Base-by-base conservation (phyloP, 1,140 invertebrate genomes). In the Belonocnema kinseyi region DNA sequence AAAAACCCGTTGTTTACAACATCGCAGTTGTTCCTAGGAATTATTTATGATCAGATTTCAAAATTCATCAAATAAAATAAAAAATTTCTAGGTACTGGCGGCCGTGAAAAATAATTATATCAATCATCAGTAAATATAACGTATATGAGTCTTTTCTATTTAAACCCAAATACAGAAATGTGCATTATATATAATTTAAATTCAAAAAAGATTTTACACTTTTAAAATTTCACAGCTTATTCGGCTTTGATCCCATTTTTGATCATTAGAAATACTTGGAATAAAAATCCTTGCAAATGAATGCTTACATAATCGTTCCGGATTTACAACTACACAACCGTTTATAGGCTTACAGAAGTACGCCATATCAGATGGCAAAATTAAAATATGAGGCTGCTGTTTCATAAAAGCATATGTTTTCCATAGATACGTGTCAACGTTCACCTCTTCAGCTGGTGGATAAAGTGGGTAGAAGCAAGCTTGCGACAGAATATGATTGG, bases 341-440 rank as follows among this genome's bases (percentile, higher is more conserved):
- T 95, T 93, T 16, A 97, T 93, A 77, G 95, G 90, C 94, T 97
- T 97, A 58, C 96, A 93, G 89, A 98, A 98, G 87, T 95, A 93
- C 88, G 94, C 93, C 74, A 98, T 94, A 86, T 96, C 95, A 12
- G 97, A 98, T 4, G 97, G 97, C 79, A 97, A 86, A 58, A 99
- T 90, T 2, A 99, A 89, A 11, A 99, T 81, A 87, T 98, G 96
- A 1, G 97, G 97, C 70, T 94, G 94, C 71, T 92, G 88, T 14
- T 94, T 91, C 75, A 97, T 92, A 74, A 93, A 92, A 13, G 93
- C 94, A 87, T 94, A 93, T 79, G 94, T 92, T 53, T 95, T 93
- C 91, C 95, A 95, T 56, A 96, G 89, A 72, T 93, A 92, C 16
- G 93, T 93, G 88, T 98, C 97, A 5, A 96, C 83, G 81, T 94